phyloP scores from a whole-genome alignment of 2,797 vertebrate species.

The Megalops cyprinoides region DNA sequence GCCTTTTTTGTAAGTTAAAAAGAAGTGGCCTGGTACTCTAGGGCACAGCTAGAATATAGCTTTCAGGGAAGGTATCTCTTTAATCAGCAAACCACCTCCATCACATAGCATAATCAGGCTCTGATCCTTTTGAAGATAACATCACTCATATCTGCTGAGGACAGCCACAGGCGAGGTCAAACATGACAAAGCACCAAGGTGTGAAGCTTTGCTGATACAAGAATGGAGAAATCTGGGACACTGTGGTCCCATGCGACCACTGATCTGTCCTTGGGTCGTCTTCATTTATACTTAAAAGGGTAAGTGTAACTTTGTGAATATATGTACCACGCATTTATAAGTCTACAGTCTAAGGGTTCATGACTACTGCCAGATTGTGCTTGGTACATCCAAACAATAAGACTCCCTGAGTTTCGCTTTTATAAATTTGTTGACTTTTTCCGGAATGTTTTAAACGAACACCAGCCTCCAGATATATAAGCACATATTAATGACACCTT shows the following conservation, averaged over 20 bases:
- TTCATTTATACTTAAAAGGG: not conserved
- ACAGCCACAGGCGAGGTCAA: constrained; percentile 4
- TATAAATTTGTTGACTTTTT: too few relatives aligned
- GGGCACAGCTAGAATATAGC: not conserved
- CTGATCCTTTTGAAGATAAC: not conserved
- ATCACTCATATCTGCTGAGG: constrained; percentile 12
- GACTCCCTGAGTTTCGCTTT: too few relatives aligned
- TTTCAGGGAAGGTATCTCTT: not conserved
- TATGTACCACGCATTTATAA: too few relatives aligned
- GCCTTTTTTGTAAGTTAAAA: not conserved
- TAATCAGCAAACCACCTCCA: not conserved
- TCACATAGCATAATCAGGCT: not conserved
- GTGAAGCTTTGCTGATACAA: not conserved
- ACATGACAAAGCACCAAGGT: not conserved
- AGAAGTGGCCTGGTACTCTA: not conserved
- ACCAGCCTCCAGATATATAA: too few relatives aligned
- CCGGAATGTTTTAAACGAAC: too few relatives aligned
- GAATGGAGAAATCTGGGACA: not conserved
- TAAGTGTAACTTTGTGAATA: not conserved
- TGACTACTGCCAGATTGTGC: too few relatives aligned
- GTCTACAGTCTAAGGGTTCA: too few relatives aligned
- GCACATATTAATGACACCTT: too few relatives aligned
- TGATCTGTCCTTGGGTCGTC: not conserved
- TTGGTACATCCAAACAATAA: too few relatives aligned
- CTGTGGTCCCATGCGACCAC: not conserved